These are phyloP conservation scores for Eurytoma californica DNA, from an alignment of 2,888 invertebrate genomes.

Conservation along the genomic window DNA sequence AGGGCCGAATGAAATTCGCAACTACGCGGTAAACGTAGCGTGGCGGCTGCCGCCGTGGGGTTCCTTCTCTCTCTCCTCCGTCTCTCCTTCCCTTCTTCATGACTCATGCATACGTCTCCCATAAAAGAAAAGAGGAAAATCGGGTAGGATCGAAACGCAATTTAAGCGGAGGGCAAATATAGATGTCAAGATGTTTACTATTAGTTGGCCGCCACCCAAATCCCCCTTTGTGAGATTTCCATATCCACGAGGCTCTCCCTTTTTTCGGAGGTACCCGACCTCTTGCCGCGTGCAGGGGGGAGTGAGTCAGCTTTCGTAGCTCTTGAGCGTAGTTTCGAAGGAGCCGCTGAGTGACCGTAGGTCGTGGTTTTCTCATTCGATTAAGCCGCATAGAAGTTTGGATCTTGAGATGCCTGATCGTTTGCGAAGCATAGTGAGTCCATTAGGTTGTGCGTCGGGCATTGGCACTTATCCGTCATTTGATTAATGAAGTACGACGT, in stretches of 20 bases:
- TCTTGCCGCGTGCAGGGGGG: neutral
- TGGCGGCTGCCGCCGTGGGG: neutral
- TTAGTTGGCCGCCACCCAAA: slow-evolving; percentile 69
- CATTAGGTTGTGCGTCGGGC: neutral
- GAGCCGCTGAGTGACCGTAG: no score
- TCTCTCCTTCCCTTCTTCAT: neutral
- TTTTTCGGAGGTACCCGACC: neutral
- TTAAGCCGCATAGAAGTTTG: slow-evolving; percentile 33
- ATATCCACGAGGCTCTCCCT: slow-evolving; percentile 56
- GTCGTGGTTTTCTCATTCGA: slow-evolving; percentile 10
- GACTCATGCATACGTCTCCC: neutral
- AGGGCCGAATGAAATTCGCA: slow-evolving; percentile 17
- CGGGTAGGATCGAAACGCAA: slow-evolving; percentile 64
- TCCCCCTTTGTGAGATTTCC: slow-evolving; percentile 63
- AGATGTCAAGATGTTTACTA: slow-evolving; percentile 72
- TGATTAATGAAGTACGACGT: no score
- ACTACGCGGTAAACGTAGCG: slow-evolving; percentile 10
- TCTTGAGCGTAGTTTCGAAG: no score
- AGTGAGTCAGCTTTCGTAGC: neutral
- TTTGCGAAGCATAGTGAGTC: neutral
- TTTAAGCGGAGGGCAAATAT: slow-evolving; percentile 69
- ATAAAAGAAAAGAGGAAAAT: slow-evolving; percentile 39
- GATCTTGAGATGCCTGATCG: slow-evolving; percentile 14
- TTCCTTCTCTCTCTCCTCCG: neutral
- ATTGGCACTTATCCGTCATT: no score